Base-by-base conservation (phyloP, 1,140 invertebrate species). In the Diorhabda sublineata region DNA sequence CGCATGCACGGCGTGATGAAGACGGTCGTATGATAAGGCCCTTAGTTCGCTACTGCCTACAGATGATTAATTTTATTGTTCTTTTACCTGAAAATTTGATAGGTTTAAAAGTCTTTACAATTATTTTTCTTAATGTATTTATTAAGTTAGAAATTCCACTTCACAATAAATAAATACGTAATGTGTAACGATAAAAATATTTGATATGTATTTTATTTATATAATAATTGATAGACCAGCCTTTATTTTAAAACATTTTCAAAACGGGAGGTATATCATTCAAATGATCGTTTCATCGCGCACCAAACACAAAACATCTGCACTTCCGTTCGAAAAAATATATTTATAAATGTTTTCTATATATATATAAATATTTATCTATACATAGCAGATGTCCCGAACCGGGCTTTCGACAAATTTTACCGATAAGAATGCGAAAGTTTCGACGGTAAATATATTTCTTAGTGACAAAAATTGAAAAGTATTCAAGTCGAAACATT, bases 321-420 rank as follows among this genome's bases (percentile, higher is more conserved):
- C 69, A 70, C 73, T 75, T 75, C 67, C 45, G 73, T 68, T 76
- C 74, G 76, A 77, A 77, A 77, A 77, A 74, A 77, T 75, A 77
- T 77, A 76, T 76, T 74, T 68, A 66, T 70, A 74, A 73, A 71
- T 42, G 64, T 69, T 73, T 72, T 75, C 64, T 67, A 63, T 73
- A 65, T 74, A 65, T 70, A 68, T 74, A 61, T 70, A 64, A 57
- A 56, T 72, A 58, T 70, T 66, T 26, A 59, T 44, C 57, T 71
- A 71, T 64, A 64, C 63, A 42, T 58, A 3, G 26, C 26, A 26
- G 26, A 26, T 26, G 26, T 26, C 26, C 26, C 26, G 26, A 26
- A 26, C 26, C 26, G 26, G 26, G 26, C 26, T 26, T 26, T 26
- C 26, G 26, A 26, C 26, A 26, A 26, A 26, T 26, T 26, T 26